These are phyloP conservation scores for Acromyrmex charruanus DNA, from an alignment of 1,140 invertebrate genomes.

Conservation along the genomic window DNA sequence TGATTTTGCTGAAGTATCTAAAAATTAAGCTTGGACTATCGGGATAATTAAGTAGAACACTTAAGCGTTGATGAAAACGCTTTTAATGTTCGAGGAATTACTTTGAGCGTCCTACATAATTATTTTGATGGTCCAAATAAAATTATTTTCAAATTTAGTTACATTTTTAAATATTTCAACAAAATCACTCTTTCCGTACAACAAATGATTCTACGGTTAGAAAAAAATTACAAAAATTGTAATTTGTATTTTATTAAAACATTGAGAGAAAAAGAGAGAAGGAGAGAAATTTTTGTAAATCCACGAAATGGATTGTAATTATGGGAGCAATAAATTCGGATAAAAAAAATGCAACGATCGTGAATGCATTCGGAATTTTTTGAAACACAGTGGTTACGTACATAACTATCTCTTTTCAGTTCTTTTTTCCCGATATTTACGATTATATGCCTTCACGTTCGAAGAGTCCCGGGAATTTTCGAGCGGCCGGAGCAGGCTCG, in stretches of 20 bases:
- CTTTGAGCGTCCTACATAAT: too few relatives aligned
- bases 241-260: neutral
- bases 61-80: too few relatives aligned
- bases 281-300: neutral
- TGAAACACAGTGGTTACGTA: conserved; percentile 19
- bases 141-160: too few relatives aligned
- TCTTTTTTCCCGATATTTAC: neutral
- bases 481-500: neutral
- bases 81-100: too few relatives aligned
- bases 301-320: conserved; percentile 14
- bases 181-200: too few relatives aligned
- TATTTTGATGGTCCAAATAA: too few relatives aligned
- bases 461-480: conserved; percentile 23
- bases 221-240: neutral
- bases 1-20: too few relatives aligned
- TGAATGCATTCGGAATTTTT: conserved; percentile 15
- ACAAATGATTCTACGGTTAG: too few relatives aligned
- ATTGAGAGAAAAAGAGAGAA: neutral
- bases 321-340: neutral
- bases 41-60: too few relatives aligned
- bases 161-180: too few relatives aligned
- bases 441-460: neutral
- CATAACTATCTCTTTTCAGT: neutral
- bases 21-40: too few relatives aligned
- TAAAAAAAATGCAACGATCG: neutral